Percentiles rank a stretch among this genome's conserved stretches.
These are phyloP conservation scores for Nowickia ferox DNA, from an alignment of 2,888 invertebrate genomes.

Conservation along the genomic window DNA sequence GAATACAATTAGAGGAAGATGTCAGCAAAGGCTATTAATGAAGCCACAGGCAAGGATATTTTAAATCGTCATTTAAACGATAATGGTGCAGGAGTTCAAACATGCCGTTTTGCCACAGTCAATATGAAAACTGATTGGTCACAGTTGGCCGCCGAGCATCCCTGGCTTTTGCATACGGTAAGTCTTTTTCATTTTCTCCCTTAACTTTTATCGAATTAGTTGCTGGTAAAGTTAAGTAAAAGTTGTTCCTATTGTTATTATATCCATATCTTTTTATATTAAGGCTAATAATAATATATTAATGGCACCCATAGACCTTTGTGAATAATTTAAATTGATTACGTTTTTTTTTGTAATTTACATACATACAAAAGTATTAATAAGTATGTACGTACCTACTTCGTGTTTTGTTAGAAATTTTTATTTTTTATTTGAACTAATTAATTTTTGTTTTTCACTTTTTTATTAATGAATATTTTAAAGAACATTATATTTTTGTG, in stretches of 20 bases:
- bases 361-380: not conserved
- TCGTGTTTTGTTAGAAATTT: not conserved
- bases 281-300: conserved; percentile 4
- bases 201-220: not conserved
- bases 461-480: conserved; percentile 2
- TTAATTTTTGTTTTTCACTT: not conserved
- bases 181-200: conserved; percentile 69
- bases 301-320: conserved; percentile 28
- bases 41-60: conserved; percentile 96
- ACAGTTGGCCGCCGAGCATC: conserved; percentile 89
- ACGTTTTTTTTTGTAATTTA: conserved; percentile 1
- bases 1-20: conserved; percentile 84
- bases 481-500: not conserved
- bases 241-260: not conserved
- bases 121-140: conserved; percentile 90
- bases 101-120: conserved; percentile 92
- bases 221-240: not conserved
- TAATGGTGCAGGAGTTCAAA: conserved; percentile 88
- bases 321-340: conserved; percentile 9
- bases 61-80: conserved; percentile 91
- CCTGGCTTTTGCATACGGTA: conserved; percentile 93
- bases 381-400: too few species aligned
- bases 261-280: conserved; percentile 1
- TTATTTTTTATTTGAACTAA: not conserved
- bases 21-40: conserved; percentile 98